Conservation (phyloP, 2,888 invertebrate genomes). For the Drosophila borborema region DNA sequence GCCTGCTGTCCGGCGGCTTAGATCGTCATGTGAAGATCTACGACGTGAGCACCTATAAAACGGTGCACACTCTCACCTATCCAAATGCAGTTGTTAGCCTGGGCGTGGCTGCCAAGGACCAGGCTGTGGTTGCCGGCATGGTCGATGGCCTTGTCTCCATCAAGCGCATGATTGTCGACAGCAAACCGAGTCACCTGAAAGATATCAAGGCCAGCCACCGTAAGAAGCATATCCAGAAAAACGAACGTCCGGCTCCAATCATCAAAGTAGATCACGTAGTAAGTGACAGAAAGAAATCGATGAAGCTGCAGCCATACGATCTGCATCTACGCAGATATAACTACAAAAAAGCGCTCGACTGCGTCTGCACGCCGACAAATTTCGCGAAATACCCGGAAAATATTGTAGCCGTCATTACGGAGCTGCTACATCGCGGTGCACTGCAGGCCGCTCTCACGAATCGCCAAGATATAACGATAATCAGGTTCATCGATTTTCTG, state of each 20-base stretch:
- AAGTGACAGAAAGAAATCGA: conserved; percentile 79
- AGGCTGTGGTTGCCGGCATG: conserved; percentile 95
- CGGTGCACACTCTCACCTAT: conserved; percentile 95
- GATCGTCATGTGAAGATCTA: conserved; percentile 98
- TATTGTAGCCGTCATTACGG: conserved; percentile 93
- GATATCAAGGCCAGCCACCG: conserved; percentile 50
- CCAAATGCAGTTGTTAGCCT: conserved; percentile 96
- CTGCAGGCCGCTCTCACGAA: conserved; percentile 91
- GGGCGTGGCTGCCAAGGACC: conserved; percentile 91
- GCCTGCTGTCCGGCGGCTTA: conserved; percentile 94
- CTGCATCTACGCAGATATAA: conserved; percentile 91
- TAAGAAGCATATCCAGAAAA: neutral
- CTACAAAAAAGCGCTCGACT: conserved; percentile 92
- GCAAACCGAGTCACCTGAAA: conserved; percentile 81
- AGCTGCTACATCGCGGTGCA: conserved; percentile 93
- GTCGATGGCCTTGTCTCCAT: conserved; percentile 96
- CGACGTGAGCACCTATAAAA: conserved; percentile 93
- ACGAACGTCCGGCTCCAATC: neutral
- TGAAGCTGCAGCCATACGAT: conserved; percentile 87
- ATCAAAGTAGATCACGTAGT: conserved; percentile 86
- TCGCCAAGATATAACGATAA: conserved; percentile 89
- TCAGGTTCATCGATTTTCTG: conserved; percentile 91
- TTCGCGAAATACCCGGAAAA: conserved; percentile 90
- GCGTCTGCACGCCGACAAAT: conserved; percentile 88
- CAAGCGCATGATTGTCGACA: conserved; percentile 89